Conservation (phyloP, 2,888 invertebrate species). For the Chaetogeoica ovagalla region DNA sequence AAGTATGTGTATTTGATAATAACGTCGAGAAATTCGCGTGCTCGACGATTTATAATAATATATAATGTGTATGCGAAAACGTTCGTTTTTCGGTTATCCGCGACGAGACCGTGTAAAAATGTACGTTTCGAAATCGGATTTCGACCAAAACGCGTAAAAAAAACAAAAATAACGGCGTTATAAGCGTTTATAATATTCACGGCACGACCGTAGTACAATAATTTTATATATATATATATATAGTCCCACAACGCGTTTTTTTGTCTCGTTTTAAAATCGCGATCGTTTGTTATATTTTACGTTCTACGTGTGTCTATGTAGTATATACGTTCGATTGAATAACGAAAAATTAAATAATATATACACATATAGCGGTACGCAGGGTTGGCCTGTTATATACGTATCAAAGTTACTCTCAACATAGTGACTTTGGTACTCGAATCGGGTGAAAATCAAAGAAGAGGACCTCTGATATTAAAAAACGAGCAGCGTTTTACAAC, state of each 20-base stretch:
- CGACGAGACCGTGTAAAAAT: not conserved
- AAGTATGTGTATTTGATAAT: constrained; percentile 1
- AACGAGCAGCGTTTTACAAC: no score
- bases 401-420: no score
- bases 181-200: not conserved
- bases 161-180: not conserved
- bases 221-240: constrained; percentile 15
- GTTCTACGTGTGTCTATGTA: not conserved
- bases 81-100: not conserved
- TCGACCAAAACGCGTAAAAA: constrained; percentile 41
- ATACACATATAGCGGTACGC: no score
- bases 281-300: constrained; percentile 4
- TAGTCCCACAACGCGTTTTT: not conserved
- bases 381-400: no score
- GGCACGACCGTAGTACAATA: not conserved
- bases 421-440: no score
- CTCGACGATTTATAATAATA: no score
- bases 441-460: no score
- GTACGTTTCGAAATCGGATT: constrained; percentile 14
- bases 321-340: constrained; percentile 23
- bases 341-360: constrained; percentile 5
- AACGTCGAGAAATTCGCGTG: constrained; percentile 2
- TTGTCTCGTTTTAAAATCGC: constrained; percentile 10
- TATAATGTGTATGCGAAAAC: not conserved
- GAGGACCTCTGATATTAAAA: no score